phyloP scores from a whole-genome alignment of 2,113 vertebrate species.

The Piliocolobus tephrosceles region DNA sequence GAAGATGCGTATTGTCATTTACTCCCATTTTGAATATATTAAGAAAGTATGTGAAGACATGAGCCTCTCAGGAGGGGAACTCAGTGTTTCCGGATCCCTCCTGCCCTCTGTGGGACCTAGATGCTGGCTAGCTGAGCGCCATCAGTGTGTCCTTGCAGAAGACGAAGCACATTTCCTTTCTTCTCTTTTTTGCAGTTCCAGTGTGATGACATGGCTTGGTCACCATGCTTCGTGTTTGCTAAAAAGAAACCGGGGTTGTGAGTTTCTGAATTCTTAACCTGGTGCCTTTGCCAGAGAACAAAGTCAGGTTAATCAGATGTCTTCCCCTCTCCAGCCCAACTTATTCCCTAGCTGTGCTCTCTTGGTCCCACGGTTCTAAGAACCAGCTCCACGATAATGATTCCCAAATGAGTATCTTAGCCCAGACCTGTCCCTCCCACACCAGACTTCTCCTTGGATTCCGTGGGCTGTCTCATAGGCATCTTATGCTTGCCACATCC shows the following conservation, averaged over 20 bases:
- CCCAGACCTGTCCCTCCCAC: neutral
- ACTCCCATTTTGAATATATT: neutral
- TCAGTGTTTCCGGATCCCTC: neutral
- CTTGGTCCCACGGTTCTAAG: neutral
- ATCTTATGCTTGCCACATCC: accelerated
- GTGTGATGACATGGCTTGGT: neutral
- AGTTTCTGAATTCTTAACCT: neutral
- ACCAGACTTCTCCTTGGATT: neutral
- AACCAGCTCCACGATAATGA: neutral
- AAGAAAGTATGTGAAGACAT: neutral
- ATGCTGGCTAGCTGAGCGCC: neutral
- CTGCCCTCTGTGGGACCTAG: neutral
- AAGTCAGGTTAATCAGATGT: no score
- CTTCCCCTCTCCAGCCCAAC: no score
- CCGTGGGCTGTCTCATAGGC: neutral
- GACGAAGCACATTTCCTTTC: accelerated
- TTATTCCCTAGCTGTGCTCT: no score
- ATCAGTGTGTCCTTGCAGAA: no score
- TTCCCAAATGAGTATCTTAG: neutral
- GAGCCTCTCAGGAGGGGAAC: neutral
- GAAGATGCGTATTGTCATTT: neutral
- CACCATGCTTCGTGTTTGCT: neutral
- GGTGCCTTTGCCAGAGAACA: neutral
- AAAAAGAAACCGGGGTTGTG: neutral
- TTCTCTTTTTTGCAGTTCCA: neutral